These are phyloP conservation scores for Climacteris rufus DNA, from an alignment of 2,113 vertebrate species.

Conservation along the genomic window DNA sequence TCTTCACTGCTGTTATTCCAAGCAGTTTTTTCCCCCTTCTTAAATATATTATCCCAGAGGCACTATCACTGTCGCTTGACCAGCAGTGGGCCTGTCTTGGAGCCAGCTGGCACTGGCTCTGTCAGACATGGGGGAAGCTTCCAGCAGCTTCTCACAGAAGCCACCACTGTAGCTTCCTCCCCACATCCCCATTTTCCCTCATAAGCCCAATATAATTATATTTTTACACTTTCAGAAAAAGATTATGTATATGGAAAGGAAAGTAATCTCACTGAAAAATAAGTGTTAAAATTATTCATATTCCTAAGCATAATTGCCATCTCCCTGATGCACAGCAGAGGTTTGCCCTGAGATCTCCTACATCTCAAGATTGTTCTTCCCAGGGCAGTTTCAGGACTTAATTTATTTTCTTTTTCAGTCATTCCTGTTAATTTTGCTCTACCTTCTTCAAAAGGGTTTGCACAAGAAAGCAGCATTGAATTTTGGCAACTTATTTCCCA, in stretches of 20 bases:
- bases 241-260: not conserved
- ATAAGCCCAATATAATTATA: not conserved
- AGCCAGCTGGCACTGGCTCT: not conserved
- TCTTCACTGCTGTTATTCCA: not conserved
- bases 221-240: not conserved
- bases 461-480: not conserved
- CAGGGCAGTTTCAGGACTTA: accelerated
- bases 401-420: not conserved
- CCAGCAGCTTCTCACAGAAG: not conserved
- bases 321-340: not conserved
- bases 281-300: not conserved
- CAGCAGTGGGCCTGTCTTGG: not conserved
- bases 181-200: not conserved
- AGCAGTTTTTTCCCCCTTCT: not conserved
- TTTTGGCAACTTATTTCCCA: not conserved
- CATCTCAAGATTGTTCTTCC: not conserved
- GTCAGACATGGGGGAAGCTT: not conserved
- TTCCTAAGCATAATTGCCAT: not conserved
- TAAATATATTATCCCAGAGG: not conserved
- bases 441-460: not conserved
- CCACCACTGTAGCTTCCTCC: not conserved
- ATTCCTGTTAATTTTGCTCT: not conserved
- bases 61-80: not conserved
- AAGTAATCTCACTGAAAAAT: not conserved
- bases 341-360: not conserved